These are phyloP conservation scores for Bombycilla garrulus DNA, from an alignment of 2,113 vertebrate species.

Conservation along the genomic window DNA sequence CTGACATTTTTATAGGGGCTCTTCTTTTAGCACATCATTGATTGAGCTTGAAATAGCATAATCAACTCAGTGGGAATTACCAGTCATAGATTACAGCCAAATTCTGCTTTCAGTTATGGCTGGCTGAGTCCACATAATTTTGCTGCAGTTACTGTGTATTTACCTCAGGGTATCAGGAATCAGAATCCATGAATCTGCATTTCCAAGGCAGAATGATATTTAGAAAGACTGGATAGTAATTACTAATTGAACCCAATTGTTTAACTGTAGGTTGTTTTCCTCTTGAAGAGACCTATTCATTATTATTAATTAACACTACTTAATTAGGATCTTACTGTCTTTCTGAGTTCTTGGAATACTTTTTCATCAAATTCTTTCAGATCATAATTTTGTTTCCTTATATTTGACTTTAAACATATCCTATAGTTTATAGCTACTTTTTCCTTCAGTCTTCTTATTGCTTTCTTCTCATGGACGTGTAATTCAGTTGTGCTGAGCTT, in stretches of 20 bases:
- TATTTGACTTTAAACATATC: neutral
- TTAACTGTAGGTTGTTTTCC: constrained; percentile 1
- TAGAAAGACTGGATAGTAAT: neutral
- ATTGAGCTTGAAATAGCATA: constrained; percentile 8
- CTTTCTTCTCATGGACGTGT: neutral
- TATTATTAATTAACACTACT: neutral
- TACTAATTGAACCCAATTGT: neutral
- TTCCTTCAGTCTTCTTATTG: neutral
- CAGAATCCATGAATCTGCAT: neutral
- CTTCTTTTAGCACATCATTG: constrained; percentile 18
- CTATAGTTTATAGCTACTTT: neutral
- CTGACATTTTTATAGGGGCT: constrained; percentile 33
- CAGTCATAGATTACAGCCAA: neutral
- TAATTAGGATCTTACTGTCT: neutral
- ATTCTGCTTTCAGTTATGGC: neutral
- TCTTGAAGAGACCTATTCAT: neutral
- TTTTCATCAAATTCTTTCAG: neutral
- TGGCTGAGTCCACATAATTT: neutral
- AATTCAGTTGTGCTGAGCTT: neutral
- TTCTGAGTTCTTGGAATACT: neutral
- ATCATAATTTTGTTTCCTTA: neutral
- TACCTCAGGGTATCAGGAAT: neutral
- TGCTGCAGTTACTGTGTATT: neutral
- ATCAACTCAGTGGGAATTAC: constrained; percentile 41
- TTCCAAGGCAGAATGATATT: neutral